Evolutionary conservation across 2,888 invertebrate genomes (phyloP).

Genomic region (Microdon myrmicae): DNA sequence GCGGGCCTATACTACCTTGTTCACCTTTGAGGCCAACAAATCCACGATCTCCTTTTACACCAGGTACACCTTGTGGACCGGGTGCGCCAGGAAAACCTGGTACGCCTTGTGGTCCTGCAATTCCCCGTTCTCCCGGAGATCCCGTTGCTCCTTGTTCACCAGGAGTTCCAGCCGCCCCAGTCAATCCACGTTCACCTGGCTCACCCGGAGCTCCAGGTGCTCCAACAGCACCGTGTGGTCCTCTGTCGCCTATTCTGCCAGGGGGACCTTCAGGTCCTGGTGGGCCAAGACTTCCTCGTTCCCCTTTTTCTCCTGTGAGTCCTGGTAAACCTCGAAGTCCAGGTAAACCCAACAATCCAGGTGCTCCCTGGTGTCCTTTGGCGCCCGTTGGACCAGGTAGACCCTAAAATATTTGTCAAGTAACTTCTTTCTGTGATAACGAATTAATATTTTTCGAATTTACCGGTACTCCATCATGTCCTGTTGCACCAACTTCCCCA

Average conservation of each 20-base stretch:
- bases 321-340: slow-evolving; percentile 78
- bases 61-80: slow-evolving; percentile 76
- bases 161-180: slow-evolving; percentile 76
- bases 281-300: slow-evolving; percentile 73
- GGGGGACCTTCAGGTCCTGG: slow-evolving; percentile 78
- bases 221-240: slow-evolving; percentile 79
- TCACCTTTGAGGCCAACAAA: slow-evolving; percentile 77
- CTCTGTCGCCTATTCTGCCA: slow-evolving; percentile 80
- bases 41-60: slow-evolving; percentile 80
- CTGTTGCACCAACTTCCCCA: slow-evolving; percentile 69
- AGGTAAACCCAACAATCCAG: slow-evolving; percentile 83
- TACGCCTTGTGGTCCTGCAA: slow-evolving; percentile 76
- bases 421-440: not conserved
- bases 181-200: slow-evolving; percentile 82
- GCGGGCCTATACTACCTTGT: slow-evolving; percentile 75
- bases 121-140: slow-evolving; percentile 78
- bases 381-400: slow-evolving; percentile 75
- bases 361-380: slow-evolving; percentile 81
- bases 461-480: slow-evolving; percentile 73
- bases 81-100: slow-evolving; percentile 77
- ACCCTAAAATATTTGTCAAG: slow-evolving; percentile 61
- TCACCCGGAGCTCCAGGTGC: slow-evolving; percentile 83
- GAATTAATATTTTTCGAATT: slow-evolving; percentile 36
- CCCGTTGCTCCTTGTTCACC: slow-evolving; percentile 81
- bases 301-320: slow-evolving; percentile 73